Conservation (phyloP, 2,113 vertebrate species). For the Mormyrus iriodes region DNA sequence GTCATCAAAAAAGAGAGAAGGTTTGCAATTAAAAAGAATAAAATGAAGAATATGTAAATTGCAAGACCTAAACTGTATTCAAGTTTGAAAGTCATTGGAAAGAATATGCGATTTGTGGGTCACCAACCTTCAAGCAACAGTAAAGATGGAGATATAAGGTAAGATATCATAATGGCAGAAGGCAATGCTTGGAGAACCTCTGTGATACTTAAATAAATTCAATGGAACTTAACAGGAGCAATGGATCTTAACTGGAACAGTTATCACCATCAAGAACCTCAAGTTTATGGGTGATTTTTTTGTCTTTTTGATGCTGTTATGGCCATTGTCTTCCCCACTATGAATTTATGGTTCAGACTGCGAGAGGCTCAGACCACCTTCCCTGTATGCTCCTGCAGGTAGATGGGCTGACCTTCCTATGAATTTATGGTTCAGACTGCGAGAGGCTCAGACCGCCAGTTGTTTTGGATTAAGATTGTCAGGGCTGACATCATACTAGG, state of each 20-base stretch:
- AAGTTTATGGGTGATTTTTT: background rate
- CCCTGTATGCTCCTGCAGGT: background rate
- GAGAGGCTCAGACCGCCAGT: background rate
- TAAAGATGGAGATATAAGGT: background rate
- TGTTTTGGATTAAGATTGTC: background rate
- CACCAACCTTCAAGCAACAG: background rate
- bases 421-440: background rate
- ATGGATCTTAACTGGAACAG: background rate
- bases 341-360: background rate
- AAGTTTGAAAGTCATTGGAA: constrained; percentile 2
- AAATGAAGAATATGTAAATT: background rate
- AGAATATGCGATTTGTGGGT: background rate
- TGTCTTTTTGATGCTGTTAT: background rate
- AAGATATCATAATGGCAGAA: background rate
- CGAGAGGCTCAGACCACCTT: background rate
- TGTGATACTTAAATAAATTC: background rate
- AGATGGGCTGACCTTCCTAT: background rate
- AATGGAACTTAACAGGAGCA: background rate
- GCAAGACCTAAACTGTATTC: background rate
- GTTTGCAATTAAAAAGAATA: background rate
- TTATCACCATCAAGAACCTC: background rate
- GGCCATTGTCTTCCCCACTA: background rate
- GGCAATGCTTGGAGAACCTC: background rate
- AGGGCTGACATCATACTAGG: background rate
- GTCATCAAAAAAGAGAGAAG: background rate